Percentiles rank a stretch among this genome's conserved stretches.
Conservation (phyloP, 2,888 invertebrate genomes). For the Perizoma affinitatum region DNA sequence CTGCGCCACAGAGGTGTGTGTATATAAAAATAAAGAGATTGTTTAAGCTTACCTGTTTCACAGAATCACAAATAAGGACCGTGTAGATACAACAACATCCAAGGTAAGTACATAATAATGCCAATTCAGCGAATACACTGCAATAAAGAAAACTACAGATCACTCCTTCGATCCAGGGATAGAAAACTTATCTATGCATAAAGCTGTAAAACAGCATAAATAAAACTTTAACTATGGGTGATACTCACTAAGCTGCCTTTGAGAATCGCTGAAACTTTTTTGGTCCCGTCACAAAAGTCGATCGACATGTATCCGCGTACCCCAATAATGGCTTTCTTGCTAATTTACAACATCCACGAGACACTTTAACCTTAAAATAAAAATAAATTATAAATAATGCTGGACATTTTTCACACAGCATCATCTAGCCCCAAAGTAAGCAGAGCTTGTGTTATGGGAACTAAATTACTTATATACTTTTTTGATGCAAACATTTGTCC, state of each 20-base stretch:
- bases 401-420: too few species aligned
- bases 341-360: constrained; percentile 69
- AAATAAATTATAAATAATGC: too few species aligned
- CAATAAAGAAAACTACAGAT: constrained; percentile 8
- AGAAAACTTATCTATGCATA: too few species aligned
- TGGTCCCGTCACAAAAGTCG: constrained; percentile 85
- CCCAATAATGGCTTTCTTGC: constrained; percentile 78
- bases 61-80: constrained; percentile 88
- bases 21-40: too few species aligned
- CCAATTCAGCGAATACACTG: constrained; percentile 84
- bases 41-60: constrained; percentile 82
- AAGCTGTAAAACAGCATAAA: too few species aligned
- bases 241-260: constrained; percentile 73
- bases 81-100: constrained; percentile 91
- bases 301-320: constrained; percentile 86
- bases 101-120: constrained; percentile 87
- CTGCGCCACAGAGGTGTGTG: too few species aligned
- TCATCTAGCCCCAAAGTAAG: too few species aligned
- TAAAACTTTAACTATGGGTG: background rate
- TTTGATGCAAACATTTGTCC: too few species aligned
- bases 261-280: constrained; percentile 71
- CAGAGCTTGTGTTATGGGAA: too few species aligned
- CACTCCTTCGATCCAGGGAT: too few species aligned
- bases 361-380: constrained; percentile 71
- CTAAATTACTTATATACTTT: too few species aligned